phyloP scores from a whole-genome alignment of 2,113 vertebrate genomes.

The Riparia riparia region DNA sequence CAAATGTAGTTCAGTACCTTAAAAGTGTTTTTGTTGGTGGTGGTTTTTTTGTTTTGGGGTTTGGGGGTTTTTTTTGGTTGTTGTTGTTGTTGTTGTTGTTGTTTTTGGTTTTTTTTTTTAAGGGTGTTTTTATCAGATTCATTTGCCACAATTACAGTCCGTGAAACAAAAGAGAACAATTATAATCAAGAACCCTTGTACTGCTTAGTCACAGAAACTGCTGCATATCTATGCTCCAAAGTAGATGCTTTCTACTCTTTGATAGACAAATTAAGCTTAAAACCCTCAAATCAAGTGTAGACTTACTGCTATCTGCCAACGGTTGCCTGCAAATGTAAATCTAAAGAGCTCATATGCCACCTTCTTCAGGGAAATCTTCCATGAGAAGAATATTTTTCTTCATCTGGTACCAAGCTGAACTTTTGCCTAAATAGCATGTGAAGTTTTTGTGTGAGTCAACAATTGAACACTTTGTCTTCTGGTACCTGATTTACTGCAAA shows the following conservation, averaged over 20 bases:
- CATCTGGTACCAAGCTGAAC: background rate
- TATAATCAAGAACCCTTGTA: background rate
- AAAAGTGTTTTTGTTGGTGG: background rate
- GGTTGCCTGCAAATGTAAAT: background rate
- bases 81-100: no score
- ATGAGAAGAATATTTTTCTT: background rate
- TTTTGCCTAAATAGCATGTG: background rate
- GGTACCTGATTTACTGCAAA: background rate
- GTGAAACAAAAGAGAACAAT: background rate
- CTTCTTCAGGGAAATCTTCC: background rate
- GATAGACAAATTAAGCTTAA: background rate
- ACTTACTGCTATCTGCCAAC: background rate
- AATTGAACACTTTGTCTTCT: background rate
- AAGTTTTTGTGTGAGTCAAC: background rate
- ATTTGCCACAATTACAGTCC: background rate
- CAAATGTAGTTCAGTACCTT: background rate
- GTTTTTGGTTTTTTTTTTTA: background rate
- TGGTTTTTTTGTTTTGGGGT: no score
- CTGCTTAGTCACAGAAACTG: background rate
- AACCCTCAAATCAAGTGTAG: background rate
- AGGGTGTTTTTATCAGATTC: background rate
- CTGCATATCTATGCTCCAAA: background rate
- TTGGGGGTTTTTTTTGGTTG: no score
- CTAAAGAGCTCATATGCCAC: background rate
- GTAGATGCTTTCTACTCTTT: background rate